Conservation (phyloP, 2,888 invertebrate species). For the Cremastobaeus sp. region DNA sequence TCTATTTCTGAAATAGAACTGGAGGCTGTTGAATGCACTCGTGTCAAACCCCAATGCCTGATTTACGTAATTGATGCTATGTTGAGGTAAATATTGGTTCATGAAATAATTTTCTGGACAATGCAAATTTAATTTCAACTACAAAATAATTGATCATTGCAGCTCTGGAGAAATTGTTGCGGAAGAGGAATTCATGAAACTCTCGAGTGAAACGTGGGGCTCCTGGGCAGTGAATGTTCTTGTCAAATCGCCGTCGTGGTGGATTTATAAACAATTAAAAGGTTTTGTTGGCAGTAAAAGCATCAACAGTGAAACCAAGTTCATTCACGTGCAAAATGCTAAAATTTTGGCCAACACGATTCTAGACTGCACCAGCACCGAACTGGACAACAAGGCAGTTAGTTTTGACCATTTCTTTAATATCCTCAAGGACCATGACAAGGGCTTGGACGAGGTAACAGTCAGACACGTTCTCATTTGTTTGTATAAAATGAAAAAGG, state of each 20-base stretch:
- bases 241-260: slow-evolving; percentile 80
- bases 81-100: slow-evolving; percentile 73
- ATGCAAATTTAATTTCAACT: background rate
- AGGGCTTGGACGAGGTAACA: slow-evolving; percentile 73
- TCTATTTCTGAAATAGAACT: slow-evolving; percentile 82
- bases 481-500: slow-evolving; percentile 76
- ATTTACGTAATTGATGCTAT: slow-evolving; percentile 80
- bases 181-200: slow-evolving; percentile 79
- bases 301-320: slow-evolving; percentile 66
- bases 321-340: slow-evolving; percentile 77
- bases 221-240: slow-evolving; percentile 81
- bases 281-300: slow-evolving; percentile 71
- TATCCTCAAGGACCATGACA: slow-evolving; percentile 71
- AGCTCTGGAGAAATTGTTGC: slow-evolving; percentile 78
- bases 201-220: slow-evolving; percentile 79
- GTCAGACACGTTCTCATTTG: slow-evolving; percentile 79
- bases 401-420: slow-evolving; percentile 74
- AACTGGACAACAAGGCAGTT: slow-evolving; percentile 73
- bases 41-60: slow-evolving; percentile 84
- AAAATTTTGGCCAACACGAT: slow-evolving; percentile 80
- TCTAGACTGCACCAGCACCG: slow-evolving; percentile 79
- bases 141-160: slow-evolving; percentile 22
- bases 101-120: background rate
- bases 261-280: slow-evolving; percentile 80
- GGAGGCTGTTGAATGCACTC: slow-evolving; percentile 83